Percentiles rank a stretch among this genome's conserved stretches.
Evolutionary conservation across 2,888 invertebrate genomes (phyloP).

Genomic region (Timema podura): DNA sequence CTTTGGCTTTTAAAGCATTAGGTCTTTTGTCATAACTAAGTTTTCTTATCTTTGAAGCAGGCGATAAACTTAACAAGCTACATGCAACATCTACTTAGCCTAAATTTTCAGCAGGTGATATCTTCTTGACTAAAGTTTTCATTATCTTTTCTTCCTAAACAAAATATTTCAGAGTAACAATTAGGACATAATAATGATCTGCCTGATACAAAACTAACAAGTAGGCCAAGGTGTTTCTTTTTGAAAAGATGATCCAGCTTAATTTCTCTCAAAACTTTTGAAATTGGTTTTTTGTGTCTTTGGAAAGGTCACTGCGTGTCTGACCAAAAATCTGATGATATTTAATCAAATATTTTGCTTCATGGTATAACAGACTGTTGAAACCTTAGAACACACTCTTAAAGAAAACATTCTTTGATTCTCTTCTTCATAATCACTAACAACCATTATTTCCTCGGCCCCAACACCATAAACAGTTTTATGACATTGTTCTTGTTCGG

Average conservation of each 20-base stretch:
- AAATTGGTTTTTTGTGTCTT: constrained; percentile 2
- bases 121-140: neutral
- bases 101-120: neutral
- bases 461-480: constrained; percentile 10
- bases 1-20: constrained; percentile 9
- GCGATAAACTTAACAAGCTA: constrained; percentile 7
- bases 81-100: neutral
- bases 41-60: constrained; percentile 7
- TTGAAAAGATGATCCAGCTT: neutral
- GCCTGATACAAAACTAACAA: neutral
- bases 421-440: neutral
- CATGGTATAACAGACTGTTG: neutral
- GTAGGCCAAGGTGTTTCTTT: neutral
- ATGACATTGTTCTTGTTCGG: neutral
- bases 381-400: neutral
- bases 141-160: neutral
- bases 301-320: neutral
- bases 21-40: constrained; percentile 8
- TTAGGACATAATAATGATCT: neutral
- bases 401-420: neutral
- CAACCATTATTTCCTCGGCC: neutral
- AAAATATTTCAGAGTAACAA: constrained; percentile 9
- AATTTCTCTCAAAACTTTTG: neutral
- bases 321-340: constrained; percentile 9
- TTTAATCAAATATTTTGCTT: neutral